phyloP scores from a whole-genome alignment of 1,140 invertebrate species.

The Drosophila quadrilineata region DNA sequence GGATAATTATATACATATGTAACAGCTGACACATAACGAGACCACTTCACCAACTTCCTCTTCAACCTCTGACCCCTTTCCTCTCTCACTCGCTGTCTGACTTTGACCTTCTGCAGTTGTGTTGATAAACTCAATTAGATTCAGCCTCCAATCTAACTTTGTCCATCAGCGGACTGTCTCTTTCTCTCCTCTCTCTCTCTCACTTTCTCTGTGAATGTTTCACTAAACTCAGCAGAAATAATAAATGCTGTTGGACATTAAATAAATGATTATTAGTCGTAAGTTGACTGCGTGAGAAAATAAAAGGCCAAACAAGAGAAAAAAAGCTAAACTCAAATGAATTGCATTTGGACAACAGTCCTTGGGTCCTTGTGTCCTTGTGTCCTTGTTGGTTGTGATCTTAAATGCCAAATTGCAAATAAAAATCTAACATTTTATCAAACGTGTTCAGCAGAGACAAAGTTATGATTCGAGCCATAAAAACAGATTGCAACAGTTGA shows the following conservation, averaged over 20 bases:
- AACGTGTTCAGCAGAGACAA: conserved; percentile 63
- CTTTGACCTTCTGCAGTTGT: background rate
- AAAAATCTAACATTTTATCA: conserved; percentile 80
- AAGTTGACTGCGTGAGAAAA: conserved; percentile 12
- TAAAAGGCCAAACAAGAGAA: conserved; percentile 62
- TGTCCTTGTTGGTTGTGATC: too few relatives aligned
- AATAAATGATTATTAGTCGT: conserved; percentile 73
- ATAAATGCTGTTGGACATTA: conserved; percentile 70
- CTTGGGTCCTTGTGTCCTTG: too few relatives aligned
- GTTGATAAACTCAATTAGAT: conserved; percentile 68
- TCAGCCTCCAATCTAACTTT: conserved; percentile 78
- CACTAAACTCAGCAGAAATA: conserved; percentile 60
- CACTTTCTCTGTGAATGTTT: background rate
- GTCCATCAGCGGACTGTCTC: conserved; percentile 48
- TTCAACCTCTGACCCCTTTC: background rate
- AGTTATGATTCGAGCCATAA: conserved; percentile 71
- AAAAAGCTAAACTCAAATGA: conserved; percentile 62
- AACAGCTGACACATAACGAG: conserved; percentile 12
- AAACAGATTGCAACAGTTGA: conserved; percentile 71
- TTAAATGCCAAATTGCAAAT: conserved; percentile 46
- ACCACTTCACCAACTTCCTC: background rate
- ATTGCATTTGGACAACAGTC: conserved; percentile 64
- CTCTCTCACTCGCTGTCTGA: background rate
- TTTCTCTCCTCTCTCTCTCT: too few relatives aligned
- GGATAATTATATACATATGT: conserved; percentile 7